These are phyloP conservation scores for Aegotheles bennettii DNA, from an alignment of 2,113 vertebrate species.

Conservation along the genomic window DNA sequence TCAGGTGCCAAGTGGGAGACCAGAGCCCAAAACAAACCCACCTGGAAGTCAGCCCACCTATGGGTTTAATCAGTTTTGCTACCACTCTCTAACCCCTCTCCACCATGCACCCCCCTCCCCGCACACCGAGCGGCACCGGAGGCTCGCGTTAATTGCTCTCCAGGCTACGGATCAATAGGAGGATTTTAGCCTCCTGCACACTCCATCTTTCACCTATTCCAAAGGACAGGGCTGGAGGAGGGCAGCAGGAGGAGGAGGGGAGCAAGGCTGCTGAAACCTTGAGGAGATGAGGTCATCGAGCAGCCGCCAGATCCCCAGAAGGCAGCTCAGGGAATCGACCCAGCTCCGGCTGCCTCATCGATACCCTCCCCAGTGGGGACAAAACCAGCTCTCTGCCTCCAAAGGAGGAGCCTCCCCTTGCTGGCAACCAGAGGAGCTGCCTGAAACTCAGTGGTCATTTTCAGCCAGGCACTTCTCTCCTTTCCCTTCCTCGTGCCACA, in stretches of 20 bases:
- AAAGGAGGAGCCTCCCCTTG: not conserved
- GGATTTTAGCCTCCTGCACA: slow-evolving; percentile 67
- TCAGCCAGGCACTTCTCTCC: not conserved
- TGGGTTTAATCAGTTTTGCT: not conserved
- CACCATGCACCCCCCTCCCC: not conserved
- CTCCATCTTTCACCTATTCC: slow-evolving; percentile 64
- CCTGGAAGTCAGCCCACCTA: not conserved
- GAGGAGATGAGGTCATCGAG: slow-evolving; percentile 55
- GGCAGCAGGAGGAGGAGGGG: not conserved
- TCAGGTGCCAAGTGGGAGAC: not conserved
- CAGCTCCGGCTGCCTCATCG: not conserved
- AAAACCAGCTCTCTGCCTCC: not conserved
- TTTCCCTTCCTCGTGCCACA: not conserved
- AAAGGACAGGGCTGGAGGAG: slow-evolving; percentile 4
- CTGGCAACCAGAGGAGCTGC: not conserved
- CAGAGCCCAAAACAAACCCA: not conserved
- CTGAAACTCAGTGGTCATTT: not conserved
- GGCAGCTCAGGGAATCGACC: slow-evolving; percentile 46
- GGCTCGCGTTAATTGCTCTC: slow-evolving; percentile 63
- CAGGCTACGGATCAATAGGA: slow-evolving; percentile 53
- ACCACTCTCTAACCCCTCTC: not conserved
- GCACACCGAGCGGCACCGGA: not conserved
- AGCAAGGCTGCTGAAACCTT: slow-evolving; percentile 31
- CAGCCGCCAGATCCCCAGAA: slow-evolving; percentile 32
- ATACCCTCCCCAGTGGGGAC: not conserved